Evolutionary conservation across 2,113 vertebrate species (phyloP), one percentile per base, ranked within the genome.

Genomic region (Petromus typicus): DNA sequence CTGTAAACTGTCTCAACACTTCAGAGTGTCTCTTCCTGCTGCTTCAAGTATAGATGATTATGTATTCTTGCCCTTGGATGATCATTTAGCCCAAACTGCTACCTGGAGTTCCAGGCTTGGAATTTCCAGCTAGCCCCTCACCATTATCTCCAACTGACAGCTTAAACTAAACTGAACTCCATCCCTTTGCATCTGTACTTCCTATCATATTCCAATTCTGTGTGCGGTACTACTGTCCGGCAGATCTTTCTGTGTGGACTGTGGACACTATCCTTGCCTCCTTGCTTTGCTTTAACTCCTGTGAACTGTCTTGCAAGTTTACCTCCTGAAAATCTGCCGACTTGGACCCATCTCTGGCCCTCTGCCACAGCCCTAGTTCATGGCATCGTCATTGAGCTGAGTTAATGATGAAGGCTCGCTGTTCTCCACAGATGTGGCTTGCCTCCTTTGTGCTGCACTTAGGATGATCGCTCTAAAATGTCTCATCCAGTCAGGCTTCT

Each of bases 141-240:
- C 34, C 7, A 0, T 16, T 32, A 0, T 73, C 17, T 48, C 64
- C 34, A 7, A 13, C 23, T 1, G 0, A 1, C 57, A n/a, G 34
- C 59, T 34, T 48, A 9, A 27, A 12, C 30, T 59, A 16, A 32
- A 4, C n/a, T 20, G 8, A 30, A 11, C n/a, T 37, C 9, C 11
- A 30, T 23, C 54, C 12, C 25, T 32, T 23, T 23, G 4, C 8
- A 2, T 25, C 45, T 16, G 25, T 7, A 1, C n/a, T 13, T 34
- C 34, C 2, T 25, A 0, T 59, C 34, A 54, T 23, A 4, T 32
- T 76, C 45, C 23, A 1, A 61, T n/a, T 67, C 61, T 34, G 57
- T 34, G 57, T 66, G 12, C 25, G 10, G 7, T 13, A 34, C 30
- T 75, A 0, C 27, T 61, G 48, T 22, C 57, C 0, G 0, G 85